Base-by-base conservation (phyloP, 2,797 vertebrate genomes). In the Parauchenoglanis ngamensis region DNA sequence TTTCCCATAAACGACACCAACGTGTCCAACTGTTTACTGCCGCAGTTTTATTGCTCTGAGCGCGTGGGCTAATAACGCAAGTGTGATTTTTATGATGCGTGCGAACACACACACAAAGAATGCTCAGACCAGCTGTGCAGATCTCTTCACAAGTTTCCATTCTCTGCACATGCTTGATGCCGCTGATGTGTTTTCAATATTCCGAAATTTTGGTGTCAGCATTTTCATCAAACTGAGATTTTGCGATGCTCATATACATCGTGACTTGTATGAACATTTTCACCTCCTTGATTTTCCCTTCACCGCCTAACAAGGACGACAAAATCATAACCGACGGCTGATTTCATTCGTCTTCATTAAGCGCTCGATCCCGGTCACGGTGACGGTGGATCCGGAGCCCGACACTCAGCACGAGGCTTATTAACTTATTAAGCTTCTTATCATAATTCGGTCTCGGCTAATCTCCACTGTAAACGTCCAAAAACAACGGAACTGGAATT, bases 31-130 rank as follows among this genome's bases (percentile, higher is more conserved):
- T 63, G 86, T 75, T 87, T 87, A 63, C 54, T 73, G 78, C 35
- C 19, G 46, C 68, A 52, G n/a, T 59, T 83, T 83, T 56, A 79
- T 78, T 84, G 63, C 46, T 72, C 87, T 79, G 75, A 61, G 63
- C 75, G 31, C 8, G 46, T 28, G 82, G 46, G 59, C 49, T 87
- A 75, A 78, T 84, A 70, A 46, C 40, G 31, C 73, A 68, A 87
- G 73, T 68, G 82, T 68, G 72, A 25, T 76, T 85, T 78, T 78
- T 78, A 85, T 77, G 21, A 80, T 25, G 31, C 21, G 35, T 15
- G 3, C n/a, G 19, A 25, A 17, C 6, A 31, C 52, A 23, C 28
- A 35, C 28, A 78, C 28, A 56, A 75, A n/a, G 23, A n/a, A 49
- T 25, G 23, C 44, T 49, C 72, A 46, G n/a, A 17, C 25, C 49